Evolutionary conservation across 2,888 invertebrate species (phyloP).

Genomic region (Plebejus melissa): DNA sequence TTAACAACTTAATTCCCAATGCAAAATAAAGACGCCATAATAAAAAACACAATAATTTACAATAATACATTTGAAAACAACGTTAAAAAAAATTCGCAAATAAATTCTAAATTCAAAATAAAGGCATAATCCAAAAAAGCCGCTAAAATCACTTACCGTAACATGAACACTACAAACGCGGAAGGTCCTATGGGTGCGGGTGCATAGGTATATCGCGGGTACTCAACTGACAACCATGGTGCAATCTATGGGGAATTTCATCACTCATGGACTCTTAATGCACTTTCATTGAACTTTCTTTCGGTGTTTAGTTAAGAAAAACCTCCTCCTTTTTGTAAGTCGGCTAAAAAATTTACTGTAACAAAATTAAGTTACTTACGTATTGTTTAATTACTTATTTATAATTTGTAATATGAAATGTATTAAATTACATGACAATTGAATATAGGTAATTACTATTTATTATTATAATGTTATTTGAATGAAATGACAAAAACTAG

Average conservation of each 20-base stretch:
- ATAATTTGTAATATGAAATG: no score
- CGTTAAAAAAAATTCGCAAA: neutral
- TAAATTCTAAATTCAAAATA: neutral
- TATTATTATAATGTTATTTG: no score
- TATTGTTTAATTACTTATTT: no score
- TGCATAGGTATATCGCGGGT: conserved; percentile 56
- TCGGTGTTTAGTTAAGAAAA: neutral
- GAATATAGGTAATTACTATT: no score
- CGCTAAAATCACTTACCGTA: conserved; percentile 39
- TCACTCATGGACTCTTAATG: neutral
- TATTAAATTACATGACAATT: no score
- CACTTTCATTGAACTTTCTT: conserved; percentile 10
- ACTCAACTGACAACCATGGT: conserved; percentile 56
- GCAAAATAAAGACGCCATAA: no score
- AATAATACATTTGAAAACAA: neutral
- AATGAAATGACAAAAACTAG: no score
- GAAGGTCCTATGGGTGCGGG: conserved; percentile 45
- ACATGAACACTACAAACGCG: conserved; percentile 43
- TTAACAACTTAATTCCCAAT: no score
- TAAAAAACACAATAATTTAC: no score
- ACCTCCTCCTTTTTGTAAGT: no score
- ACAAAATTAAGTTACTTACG: no score
- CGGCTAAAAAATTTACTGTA: no score
- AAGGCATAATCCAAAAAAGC: neutral
- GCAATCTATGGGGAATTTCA: conserved; percentile 24